Conservation (phyloP, 2,888 invertebrate genomes). For the Macrosiphum euphorbiae region DNA sequence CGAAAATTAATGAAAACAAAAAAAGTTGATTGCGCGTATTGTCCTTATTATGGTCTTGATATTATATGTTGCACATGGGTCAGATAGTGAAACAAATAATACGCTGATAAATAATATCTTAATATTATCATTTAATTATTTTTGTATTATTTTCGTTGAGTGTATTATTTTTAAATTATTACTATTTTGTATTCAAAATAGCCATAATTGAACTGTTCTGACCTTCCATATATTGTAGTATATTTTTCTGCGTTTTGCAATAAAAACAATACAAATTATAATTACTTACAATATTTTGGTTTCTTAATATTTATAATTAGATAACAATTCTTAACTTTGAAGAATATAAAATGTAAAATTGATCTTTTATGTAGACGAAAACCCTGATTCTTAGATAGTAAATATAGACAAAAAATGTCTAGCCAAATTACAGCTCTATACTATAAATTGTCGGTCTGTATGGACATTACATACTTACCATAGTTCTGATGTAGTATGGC, state of each 20-base stretch:
- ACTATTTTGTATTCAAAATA: not conserved
- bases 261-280: not conserved
- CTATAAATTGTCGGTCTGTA: not conserved
- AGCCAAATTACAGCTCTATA: not conserved
- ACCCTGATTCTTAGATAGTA: too few species aligned
- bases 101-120: not conserved
- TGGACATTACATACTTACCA: constrained; percentile 4
- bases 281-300: not conserved
- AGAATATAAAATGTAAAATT: not conserved
- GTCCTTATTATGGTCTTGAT: too few species aligned
- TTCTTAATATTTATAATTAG: too few species aligned
- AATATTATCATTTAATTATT: not conserved
- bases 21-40: not conserved
- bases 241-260: not conserved
- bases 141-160: not conserved
- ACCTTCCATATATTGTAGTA: not conserved
- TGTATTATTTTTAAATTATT: not conserved
- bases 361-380: not conserved
- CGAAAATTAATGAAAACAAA: not conserved
- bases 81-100: not conserved
- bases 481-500: not conserved
- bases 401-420: not conserved
- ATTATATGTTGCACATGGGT: not conserved
- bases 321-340: too few species aligned
- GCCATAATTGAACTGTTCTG: not conserved